Conservation (phyloP, 2,797 vertebrate species). For the Malacoraja senta region DNA sequence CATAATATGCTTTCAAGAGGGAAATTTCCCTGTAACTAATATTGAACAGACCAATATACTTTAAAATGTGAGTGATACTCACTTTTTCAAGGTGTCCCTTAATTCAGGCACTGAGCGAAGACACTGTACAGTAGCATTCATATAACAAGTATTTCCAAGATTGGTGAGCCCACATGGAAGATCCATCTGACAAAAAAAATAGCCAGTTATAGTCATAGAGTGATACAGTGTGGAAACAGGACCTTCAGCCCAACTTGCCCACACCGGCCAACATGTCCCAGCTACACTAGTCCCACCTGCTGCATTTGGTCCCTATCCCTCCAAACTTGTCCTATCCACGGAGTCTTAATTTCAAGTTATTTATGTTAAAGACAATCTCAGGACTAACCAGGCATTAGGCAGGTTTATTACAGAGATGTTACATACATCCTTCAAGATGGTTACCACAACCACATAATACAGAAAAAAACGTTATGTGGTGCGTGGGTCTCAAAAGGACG, state of each 20-base stretch:
- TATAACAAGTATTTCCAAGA: constrained; percentile 96
- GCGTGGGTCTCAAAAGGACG: no score
- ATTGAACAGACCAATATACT: not conserved
- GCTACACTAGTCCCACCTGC: no score
- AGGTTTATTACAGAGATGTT: not conserved
- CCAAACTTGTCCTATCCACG: no score
- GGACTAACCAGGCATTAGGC: not conserved
- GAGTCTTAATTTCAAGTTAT: not conserved
- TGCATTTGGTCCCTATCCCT: no score
- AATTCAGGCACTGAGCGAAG: constrained; percentile 97
- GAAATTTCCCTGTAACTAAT: not conserved
- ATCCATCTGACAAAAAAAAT: constrained; percentile 75
- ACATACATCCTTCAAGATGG: not conserved
- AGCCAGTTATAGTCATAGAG: not conserved
- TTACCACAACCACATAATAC: no score
- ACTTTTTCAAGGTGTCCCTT: constrained; percentile 87
- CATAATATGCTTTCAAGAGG: not conserved
- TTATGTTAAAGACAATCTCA: not conserved
- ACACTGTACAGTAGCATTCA: constrained; percentile 98
- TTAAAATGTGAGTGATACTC: not conserved
- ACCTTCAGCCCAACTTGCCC: no score
- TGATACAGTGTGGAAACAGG: no score
- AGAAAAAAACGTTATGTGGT: no score
- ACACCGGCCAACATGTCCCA: no score
- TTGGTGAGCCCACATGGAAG: constrained; percentile 94